Percentiles rank a stretch among this genome's conserved stretches.
Conservation (phyloP, 2,797 vertebrate species). For the Melanotaenia trifasciata region DNA sequence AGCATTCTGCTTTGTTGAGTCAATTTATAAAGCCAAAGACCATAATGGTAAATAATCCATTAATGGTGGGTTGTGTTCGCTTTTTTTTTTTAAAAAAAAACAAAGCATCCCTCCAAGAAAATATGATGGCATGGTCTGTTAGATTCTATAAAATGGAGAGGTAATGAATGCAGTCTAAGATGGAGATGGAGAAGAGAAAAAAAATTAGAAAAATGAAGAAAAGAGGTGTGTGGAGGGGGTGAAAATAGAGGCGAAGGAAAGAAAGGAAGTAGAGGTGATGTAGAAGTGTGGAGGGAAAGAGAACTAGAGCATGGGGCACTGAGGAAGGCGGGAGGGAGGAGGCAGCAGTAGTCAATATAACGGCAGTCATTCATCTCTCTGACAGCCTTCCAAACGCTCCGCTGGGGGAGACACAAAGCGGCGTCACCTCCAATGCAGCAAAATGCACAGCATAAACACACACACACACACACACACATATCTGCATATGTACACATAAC, state of each 20-base stretch:
- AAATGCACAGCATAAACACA: constrained; percentile 33
- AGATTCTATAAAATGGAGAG: constrained; percentile 37
- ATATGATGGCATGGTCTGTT: constrained; percentile 26
- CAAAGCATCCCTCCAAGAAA: constrained; percentile 28
- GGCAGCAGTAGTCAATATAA: constrained; percentile 77
- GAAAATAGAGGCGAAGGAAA: constrained; percentile 38
- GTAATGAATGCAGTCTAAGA: constrained; percentile 9
- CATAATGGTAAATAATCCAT: constrained; percentile 34
- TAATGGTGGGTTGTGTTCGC: constrained; percentile 18
- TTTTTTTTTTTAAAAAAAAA: constrained; percentile 31
- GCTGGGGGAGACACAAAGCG: constrained; percentile 76
- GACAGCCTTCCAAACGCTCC: constrained; percentile 79
- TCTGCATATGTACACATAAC: constrained; percentile 49
- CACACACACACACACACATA: background rate
- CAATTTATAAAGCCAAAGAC: constrained; percentile 43
- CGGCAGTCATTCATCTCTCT: constrained; percentile 81
- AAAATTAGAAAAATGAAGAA: constrained; percentile 16
- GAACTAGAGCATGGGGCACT: constrained; percentile 53
- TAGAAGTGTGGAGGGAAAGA: constrained; percentile 46
- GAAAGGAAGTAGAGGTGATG: constrained; percentile 46
- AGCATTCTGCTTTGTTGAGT: constrained; percentile 34
- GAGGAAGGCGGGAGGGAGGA: constrained; percentile 55
- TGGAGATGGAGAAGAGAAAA: constrained; percentile 5
- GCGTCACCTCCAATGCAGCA: constrained; percentile 74
- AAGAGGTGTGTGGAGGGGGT: background rate